These are phyloP conservation scores for Nothoprocta pentlandii DNA, from an alignment of 2,113 vertebrate genomes.

Conservation along the genomic window DNA sequence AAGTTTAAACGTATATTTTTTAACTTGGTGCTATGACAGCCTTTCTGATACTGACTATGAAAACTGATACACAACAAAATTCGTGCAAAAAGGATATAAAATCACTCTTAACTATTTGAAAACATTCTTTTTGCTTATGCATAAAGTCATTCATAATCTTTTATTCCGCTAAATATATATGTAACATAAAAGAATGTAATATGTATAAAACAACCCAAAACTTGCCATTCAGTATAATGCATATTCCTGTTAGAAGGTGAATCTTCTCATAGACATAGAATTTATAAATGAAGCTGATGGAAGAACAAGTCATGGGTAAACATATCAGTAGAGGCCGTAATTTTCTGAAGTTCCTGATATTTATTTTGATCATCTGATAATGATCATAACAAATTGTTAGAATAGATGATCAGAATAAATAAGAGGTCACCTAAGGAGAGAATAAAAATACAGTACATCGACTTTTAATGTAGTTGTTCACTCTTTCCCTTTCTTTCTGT, in stretches of 20 bases:
- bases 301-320: neutral
- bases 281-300: neutral
- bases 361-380: neutral
- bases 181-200: neutral
- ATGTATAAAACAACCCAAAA: neutral
- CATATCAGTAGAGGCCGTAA: neutral
- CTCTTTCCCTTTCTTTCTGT: conserved; percentile 55
- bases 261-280: neutral
- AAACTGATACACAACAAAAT: neutral
- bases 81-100: neutral
- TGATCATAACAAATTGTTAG: neutral
- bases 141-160: neutral
- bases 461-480: neutral
- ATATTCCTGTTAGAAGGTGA: neutral
- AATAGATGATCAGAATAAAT: neutral
- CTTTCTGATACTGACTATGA: neutral
- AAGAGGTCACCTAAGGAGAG: neutral
- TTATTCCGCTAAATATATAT: neutral
- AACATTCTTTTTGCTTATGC: neutral
- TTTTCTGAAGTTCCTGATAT: neutral
- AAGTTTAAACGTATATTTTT: neutral
- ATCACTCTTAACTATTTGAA: neutral
- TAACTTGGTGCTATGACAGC: neutral
- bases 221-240: neutral
- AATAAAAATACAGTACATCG: neutral